These are phyloP conservation scores for Hypomecis punctinalis DNA, from an alignment of 2,888 invertebrate genomes.

Conservation along the genomic window DNA sequence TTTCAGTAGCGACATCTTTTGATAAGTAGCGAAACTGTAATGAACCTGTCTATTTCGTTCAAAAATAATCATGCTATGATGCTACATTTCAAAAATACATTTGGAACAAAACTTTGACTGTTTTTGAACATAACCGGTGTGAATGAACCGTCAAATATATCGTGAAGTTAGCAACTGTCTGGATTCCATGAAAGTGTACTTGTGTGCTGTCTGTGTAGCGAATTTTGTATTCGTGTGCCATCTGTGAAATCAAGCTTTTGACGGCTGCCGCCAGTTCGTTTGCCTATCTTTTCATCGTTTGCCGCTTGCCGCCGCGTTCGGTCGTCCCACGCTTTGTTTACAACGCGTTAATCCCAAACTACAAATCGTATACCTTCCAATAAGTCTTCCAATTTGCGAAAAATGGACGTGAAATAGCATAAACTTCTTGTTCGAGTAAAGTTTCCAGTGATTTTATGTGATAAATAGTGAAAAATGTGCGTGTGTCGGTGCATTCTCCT, in stretches of 20 bases:
- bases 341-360: slow-evolving; percentile 51
- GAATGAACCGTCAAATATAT: slow-evolving; percentile 79
- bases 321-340: slow-evolving; percentile 55
- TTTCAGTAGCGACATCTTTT: slow-evolving; percentile 7
- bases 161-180: slow-evolving; percentile 78
- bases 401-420: slow-evolving; percentile 49
- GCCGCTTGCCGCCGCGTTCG: slow-evolving; percentile 49
- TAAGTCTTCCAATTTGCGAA: slow-evolving; percentile 56
- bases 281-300: slow-evolving; percentile 50
- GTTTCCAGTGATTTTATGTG: slow-evolving; percentile 53
- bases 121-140: slow-evolving; percentile 60
- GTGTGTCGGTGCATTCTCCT: slow-evolving; percentile 63
- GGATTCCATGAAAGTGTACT: slow-evolving; percentile 46
- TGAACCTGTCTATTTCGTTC: not conserved
- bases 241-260: slow-evolving; percentile 62
- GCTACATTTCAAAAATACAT: not conserved
- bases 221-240: slow-evolving; percentile 58
- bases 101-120: not conserved
- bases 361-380: slow-evolving; percentile 54
- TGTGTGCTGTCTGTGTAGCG: slow-evolving; percentile 52
- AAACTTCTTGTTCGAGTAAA: slow-evolving; percentile 30
- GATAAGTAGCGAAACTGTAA: slow-evolving; percentile 5
- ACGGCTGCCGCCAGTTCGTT: slow-evolving; percentile 54
- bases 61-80: not conserved
- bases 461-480: slow-evolving; percentile 70